Conservation (phyloP, 2,888 invertebrate species). For the Trissolcus brochymenae region DNA sequence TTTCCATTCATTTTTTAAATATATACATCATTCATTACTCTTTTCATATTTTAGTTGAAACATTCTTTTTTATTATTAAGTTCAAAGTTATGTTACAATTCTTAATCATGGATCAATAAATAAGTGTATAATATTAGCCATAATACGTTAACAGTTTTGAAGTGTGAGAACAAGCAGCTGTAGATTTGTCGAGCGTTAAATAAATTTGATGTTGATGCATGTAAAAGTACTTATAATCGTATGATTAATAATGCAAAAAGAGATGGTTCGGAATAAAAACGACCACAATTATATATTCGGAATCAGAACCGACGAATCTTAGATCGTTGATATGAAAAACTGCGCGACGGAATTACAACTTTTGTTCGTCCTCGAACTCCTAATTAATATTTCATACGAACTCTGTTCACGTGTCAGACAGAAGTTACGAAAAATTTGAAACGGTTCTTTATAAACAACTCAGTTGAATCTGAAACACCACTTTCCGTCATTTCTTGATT, state of each 20-base stretch:
- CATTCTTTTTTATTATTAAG: no score
- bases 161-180: no score
- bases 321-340: slow-evolving; percentile 58
- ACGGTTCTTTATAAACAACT: not conserved
- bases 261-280: slow-evolving; percentile 64
- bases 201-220: not conserved
- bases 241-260: slow-evolving; percentile 62
- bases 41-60: no score
- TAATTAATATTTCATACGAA: slow-evolving; percentile 45
- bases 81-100: not conserved
- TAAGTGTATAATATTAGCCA: not conserved
- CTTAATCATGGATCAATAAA: not conserved
- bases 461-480: no score
- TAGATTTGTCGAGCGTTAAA: slow-evolving; percentile 1
- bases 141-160: slow-evolving; percentile 6
- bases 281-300: slow-evolving; percentile 59
- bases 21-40: no score
- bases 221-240: slow-evolving; percentile 53
- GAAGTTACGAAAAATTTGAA: not conserved
- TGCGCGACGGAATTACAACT: slow-evolving; percentile 34
- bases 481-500: no score
- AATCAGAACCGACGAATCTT: slow-evolving; percentile 63
- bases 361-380: slow-evolving; percentile 43
- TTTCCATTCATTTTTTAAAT: not conserved
- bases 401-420: not conserved